A percentile compares a stretch with the other conserved stretches of the same genome.
Evolutionary conservation across 2,113 vertebrate species (phyloP).

Genomic region (Oxyruncus cristatus): DNA sequence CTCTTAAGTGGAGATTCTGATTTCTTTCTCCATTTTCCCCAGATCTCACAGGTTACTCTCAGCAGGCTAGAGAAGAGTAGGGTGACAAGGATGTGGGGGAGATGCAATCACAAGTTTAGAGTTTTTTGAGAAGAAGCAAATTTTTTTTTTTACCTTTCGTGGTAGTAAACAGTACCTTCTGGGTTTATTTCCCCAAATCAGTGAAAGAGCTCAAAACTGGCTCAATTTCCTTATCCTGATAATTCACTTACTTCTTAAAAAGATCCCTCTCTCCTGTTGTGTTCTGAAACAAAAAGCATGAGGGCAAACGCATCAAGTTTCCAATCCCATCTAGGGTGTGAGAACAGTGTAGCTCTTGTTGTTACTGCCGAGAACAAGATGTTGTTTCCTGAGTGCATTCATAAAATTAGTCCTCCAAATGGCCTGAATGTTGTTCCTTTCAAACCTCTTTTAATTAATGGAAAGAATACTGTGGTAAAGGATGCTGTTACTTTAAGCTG

Average conservation of each 20-base stretch:
- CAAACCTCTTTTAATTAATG: neutral
- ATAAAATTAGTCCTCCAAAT: neutral
- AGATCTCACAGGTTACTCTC: neutral
- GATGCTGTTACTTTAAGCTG: neutral
- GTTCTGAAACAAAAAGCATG: neutral
- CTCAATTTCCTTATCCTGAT: neutral
- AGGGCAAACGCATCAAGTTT: neutral
- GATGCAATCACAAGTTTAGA: neutral
- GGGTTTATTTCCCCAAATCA: neutral
- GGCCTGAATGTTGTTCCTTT: neutral
- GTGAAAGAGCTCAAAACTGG: neutral
- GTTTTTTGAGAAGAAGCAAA: neutral
- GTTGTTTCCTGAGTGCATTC: neutral
- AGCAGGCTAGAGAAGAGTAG: neutral
- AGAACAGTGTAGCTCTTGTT: neutral
- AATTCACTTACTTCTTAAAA: neutral
- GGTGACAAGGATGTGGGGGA: neutral
- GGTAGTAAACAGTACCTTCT: neutral
- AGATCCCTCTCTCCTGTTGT: fast-evolving
- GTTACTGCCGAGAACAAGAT: neutral
- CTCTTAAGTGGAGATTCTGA: no score
- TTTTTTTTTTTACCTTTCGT: neutral
- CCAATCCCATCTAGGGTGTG: neutral
- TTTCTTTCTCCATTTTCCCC: neutral
- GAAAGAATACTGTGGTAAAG: neutral